phyloP scores from a whole-genome alignment of 1,140 invertebrate species.

The Lepidurus apus region DNA sequence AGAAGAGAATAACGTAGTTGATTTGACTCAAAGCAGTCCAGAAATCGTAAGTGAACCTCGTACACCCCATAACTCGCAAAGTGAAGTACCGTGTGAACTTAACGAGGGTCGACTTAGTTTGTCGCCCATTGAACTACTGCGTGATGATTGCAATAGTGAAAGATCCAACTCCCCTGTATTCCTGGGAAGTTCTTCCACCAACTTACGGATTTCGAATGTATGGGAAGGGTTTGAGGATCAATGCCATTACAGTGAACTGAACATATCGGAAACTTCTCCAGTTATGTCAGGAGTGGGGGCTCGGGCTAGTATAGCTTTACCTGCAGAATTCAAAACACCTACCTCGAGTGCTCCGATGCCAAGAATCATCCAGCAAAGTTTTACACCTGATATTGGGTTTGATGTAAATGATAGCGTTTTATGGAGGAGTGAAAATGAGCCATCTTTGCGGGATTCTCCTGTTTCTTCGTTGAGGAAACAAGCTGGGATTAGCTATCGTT shows the following conservation, averaged over 20 bases:
- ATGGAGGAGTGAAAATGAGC: not conserved
- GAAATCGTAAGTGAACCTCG: not conserved
- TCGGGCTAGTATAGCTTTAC: not conserved
- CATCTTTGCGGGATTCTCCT: not conserved
- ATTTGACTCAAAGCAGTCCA: conserved; percentile 9
- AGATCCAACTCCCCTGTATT: not conserved
- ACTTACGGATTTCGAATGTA: not conserved
- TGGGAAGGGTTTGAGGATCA: conserved; percentile 5
- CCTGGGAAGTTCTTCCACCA: not conserved
- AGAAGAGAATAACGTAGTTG: not conserved
- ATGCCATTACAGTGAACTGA: not conserved
- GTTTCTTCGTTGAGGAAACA: not conserved
- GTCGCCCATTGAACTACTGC: not conserved
- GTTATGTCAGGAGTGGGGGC: not conserved
- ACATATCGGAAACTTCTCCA: not conserved
- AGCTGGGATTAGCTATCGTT: not conserved
- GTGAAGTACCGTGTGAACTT: not conserved
- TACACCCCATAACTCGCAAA: too few species aligned
- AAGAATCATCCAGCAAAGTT: not conserved
- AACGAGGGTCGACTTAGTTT: not conserved
- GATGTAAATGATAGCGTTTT: not conserved
- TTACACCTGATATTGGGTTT: not conserved
- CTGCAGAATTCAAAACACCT: not conserved
- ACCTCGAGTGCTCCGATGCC: not conserved
- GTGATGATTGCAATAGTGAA: not conserved